A percentile compares a stretch with the other conserved stretches of the same genome.
Conservation (phyloP, 1,140 invertebrate genomes). For the Aphaenogaster rudis region DNA sequence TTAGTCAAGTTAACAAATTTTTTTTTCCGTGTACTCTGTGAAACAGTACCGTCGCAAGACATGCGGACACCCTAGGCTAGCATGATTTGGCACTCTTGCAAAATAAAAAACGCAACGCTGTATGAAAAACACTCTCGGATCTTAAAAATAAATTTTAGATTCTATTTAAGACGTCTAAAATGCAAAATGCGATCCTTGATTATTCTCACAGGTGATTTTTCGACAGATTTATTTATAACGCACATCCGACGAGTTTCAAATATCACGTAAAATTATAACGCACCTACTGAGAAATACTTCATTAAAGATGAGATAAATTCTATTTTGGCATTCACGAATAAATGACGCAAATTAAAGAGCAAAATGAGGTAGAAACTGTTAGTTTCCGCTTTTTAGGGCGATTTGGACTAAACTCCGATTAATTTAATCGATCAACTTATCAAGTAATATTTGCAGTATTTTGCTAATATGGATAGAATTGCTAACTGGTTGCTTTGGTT, state of each 20-base stretch:
- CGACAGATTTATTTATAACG: background rate
- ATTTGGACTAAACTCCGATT: too few relatives aligned
- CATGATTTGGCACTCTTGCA: background rate
- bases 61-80: too few relatives aligned
- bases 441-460: too few relatives aligned
- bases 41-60: background rate
- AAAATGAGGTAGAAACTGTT: background rate
- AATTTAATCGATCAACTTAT: too few relatives aligned
- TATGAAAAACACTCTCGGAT: background rate
- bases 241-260: background rate
- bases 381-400: too few relatives aligned
- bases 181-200: background rate
- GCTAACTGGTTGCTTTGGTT: too few relatives aligned
- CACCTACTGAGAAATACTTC: background rate
- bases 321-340: background rate
- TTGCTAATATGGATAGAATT: too few relatives aligned
- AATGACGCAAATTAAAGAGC: background rate
- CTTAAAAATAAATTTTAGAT: background rate
- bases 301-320: background rate
- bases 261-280: background rate
- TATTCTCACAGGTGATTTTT: too few relatives aligned
- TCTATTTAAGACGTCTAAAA: background rate
- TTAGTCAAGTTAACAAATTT: too few relatives aligned
- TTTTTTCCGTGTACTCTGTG: background rate
- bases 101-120: background rate